Evolutionary conservation across 2,113 vertebrate genomes (phyloP), one percentile per base, ranked within the genome.

Genomic region (Danionella cerebrum): DNA sequence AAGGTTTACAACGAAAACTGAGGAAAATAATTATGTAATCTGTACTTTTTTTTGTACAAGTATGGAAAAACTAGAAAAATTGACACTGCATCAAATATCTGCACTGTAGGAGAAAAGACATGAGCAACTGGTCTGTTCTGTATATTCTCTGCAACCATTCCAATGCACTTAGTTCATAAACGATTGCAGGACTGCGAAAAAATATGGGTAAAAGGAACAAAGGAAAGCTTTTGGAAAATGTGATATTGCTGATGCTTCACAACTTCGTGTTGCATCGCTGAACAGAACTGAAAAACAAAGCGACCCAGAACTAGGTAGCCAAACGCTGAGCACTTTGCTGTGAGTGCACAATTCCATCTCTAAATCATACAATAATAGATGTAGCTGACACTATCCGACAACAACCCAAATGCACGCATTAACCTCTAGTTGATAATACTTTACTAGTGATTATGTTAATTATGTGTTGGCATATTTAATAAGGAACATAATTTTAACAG

Each of bases 1-100:
- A n/a, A n/a, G n/a, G n/a, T n/a, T n/a, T n/a, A n/a, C n/a, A n/a
- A n/a, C n/a, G n/a, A n/a, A n/a, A n/a, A 55, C 22, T 12, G 31
- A 55, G 39, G 42, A 21, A 54, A 52, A 55, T 55, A 19, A 73
- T 69, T 64, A 69, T 69, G 60, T n/a, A n/a, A 27, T 52, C 35
- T 13, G n/a, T n/a, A n/a, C n/a, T n/a, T n/a, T n/a, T n/a, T n/a
- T n/a, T n/a, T n/a, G n/a, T n/a, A n/a, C n/a, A n/a, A n/a, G n/a
- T n/a, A n/a, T n/a, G n/a, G n/a, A n/a, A n/a, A n/a, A n/a, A n/a
- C n/a, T n/a, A n/a, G n/a, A n/a, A n/a, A n/a, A n/a, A n/a, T n/a
- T n/a, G n/a, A n/a, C n/a, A n/a, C n/a, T n/a, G n/a, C n/a, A n/a
- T n/a, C n/a, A n/a, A n/a, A n/a, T n/a, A n/a, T n/a, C n/a, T n/a